phyloP scores from a whole-genome alignment of 2,113 vertebrate species.

The Dasyprocta punctata region DNA sequence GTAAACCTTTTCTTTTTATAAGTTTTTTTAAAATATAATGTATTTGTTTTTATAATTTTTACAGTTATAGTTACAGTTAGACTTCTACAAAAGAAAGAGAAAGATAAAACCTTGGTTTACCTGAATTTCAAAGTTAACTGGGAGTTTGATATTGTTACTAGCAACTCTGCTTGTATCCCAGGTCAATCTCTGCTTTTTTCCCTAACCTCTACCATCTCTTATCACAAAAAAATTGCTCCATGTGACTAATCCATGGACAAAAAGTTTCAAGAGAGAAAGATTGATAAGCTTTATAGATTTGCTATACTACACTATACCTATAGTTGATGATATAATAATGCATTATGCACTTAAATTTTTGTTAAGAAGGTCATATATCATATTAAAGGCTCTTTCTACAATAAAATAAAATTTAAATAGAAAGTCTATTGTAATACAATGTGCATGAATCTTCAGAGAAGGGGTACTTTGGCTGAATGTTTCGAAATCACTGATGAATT shows the following conservation, averaged over 20 bases:
- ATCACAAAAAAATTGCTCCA: background rate
- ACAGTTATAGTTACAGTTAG: background rate
- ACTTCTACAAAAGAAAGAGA: background rate
- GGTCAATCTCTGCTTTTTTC: background rate
- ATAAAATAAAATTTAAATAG: background rate
- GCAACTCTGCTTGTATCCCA: background rate
- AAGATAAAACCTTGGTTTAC: background rate
- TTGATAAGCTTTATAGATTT: background rate
- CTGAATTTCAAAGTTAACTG: constrained; percentile 21
- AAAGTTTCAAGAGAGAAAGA: background rate
- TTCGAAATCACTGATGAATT: background rate
- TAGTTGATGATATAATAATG: background rate
- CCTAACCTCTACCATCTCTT: background rate
- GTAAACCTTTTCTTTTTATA: background rate
- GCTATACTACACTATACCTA: background rate
- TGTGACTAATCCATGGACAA: background rate
- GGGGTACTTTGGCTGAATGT: background rate
- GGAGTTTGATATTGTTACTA: background rate
- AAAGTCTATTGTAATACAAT: background rate
- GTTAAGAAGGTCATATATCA: background rate
- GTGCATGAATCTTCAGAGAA: background rate
- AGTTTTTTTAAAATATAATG: background rate
- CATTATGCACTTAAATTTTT: background rate
- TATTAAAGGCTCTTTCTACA: background rate
- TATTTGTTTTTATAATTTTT: background rate